Evolutionary conservation across 2,888 invertebrate species (phyloP).

Genomic region (Gortyna flavago): DNA sequence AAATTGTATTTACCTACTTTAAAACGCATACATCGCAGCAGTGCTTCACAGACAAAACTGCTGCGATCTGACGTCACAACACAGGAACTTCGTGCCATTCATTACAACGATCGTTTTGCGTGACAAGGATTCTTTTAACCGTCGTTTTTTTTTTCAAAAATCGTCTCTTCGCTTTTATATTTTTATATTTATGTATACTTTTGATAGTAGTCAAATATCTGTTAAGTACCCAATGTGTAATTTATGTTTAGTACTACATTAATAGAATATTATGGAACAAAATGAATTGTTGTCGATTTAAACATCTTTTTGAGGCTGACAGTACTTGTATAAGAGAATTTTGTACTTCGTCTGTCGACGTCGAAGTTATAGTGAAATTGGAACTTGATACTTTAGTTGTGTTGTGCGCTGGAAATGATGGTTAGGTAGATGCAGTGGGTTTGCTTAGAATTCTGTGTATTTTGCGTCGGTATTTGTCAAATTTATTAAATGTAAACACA

Average conservation of each 20-base stretch:
- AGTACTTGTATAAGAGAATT: slow-evolving; percentile 30
- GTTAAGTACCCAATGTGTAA: too few relatives aligned
- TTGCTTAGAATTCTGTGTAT: background rate
- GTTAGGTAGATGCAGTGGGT: background rate
- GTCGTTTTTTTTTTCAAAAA: background rate
- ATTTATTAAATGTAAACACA: background rate
- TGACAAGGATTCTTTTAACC: background rate
- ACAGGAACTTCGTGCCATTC: background rate
- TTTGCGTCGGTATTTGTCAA: background rate
- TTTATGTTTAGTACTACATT: background rate
- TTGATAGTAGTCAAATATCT: too few relatives aligned
- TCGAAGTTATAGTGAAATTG: slow-evolving; percentile 32
- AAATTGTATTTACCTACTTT: background rate
- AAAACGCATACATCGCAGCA: background rate
- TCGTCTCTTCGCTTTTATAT: background rate
- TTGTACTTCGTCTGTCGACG: slow-evolving; percentile 1
- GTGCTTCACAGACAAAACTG: background rate
- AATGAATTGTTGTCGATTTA: background rate
- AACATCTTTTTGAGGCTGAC: background rate
- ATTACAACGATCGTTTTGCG: background rate
- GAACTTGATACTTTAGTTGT: slow-evolving; percentile 13
- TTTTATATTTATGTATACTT: background rate
- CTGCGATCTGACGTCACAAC: background rate
- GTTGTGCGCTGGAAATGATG: slow-evolving; percentile 13
- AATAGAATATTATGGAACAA: background rate